Conservation (phyloP, 1,140 invertebrate species). For the Penaeus indicus region DNA sequence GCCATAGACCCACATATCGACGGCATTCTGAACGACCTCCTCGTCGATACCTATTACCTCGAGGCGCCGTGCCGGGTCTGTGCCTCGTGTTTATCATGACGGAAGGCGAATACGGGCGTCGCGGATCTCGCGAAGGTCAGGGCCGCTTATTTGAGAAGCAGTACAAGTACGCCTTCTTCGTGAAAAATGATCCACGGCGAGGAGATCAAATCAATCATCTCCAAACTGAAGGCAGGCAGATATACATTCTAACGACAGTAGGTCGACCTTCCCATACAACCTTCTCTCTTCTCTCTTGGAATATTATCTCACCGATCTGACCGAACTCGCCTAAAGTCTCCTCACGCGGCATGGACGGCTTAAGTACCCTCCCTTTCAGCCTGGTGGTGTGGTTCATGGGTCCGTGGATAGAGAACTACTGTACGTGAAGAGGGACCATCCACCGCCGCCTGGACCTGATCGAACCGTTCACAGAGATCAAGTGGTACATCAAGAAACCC, state of each 20-base stretch:
- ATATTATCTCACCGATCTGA: no score
- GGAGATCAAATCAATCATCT: slow-evolving; percentile 53
- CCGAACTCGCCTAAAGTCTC: no score
- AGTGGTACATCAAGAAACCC: slow-evolving; percentile 65
- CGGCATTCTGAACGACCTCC: slow-evolving; percentile 10
- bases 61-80: slow-evolving; percentile 52
- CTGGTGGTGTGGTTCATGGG: slow-evolving; percentile 66
- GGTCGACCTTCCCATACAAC: no score
- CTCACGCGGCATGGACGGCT: no score
- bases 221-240: slow-evolving; percentile 57
- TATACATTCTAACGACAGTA: slow-evolving; percentile 66
- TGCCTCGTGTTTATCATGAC: slow-evolving; percentile 62
- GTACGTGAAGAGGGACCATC: slow-evolving; percentile 44
- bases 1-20: slow-evolving; percentile 11
- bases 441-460: slow-evolving; percentile 55
- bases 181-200: slow-evolving; percentile 51
- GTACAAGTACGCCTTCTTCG: slow-evolving; percentile 57
- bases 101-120: slow-evolving; percentile 34
- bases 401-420: slow-evolving; percentile 56
- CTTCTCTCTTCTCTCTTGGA: no score
- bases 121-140: slow-evolving; percentile 47
- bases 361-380: neutral
- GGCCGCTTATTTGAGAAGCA: slow-evolving; percentile 61
- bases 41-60: slow-evolving; percentile 49
- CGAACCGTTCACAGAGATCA: slow-evolving; percentile 60